These are phyloP conservation scores for Pheosia tremula DNA, from an alignment of 2,888 invertebrate genomes.

Conservation along the genomic window DNA sequence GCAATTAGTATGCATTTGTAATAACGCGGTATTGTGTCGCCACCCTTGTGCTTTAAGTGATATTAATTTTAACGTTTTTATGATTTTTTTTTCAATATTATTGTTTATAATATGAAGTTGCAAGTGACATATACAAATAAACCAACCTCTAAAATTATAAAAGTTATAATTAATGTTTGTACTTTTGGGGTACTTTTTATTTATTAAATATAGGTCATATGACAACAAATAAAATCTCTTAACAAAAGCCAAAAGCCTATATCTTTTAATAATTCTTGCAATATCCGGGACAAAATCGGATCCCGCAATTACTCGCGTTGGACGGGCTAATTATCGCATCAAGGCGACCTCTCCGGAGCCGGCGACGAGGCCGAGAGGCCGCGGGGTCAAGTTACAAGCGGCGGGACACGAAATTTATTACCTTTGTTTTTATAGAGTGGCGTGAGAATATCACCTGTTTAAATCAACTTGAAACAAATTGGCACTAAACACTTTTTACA, in stretches of 20 bases:
- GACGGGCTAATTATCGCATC: constrained; percentile 64
- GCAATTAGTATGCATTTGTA: constrained; percentile 41
- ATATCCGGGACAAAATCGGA: constrained; percentile 50
- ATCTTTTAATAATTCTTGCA: constrained; percentile 38
- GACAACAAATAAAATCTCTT: not conserved
- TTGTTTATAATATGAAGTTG: too few species aligned
- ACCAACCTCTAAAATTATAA: too few species aligned
- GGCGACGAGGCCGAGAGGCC: constrained; percentile 6
- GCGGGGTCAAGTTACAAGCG: constrained; percentile 5
- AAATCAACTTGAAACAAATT: not conserved
- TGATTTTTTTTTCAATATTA: too few species aligned
- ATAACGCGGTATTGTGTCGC: constrained; percentile 22
- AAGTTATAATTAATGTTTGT: too few species aligned
- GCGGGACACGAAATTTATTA: constrained; percentile 26
- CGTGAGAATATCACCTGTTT: constrained; percentile 22
- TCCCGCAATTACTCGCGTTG: constrained; percentile 54
- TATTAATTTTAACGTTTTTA: too few species aligned
- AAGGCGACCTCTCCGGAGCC: constrained; percentile 34
- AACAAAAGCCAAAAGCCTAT: constrained; percentile 33
- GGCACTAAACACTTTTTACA: not conserved
- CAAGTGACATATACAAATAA: too few species aligned
- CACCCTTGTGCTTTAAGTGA: constrained; percentile 18
- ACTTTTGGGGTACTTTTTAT: too few species aligned
- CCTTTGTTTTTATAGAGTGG: constrained; percentile 18
- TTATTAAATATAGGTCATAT: too few species aligned